Evolutionary conservation across 2,113 vertebrate species (phyloP), one percentile per base, ranked within the genome.

Genomic region (Hypocryptadius cinnamomeus): DNA sequence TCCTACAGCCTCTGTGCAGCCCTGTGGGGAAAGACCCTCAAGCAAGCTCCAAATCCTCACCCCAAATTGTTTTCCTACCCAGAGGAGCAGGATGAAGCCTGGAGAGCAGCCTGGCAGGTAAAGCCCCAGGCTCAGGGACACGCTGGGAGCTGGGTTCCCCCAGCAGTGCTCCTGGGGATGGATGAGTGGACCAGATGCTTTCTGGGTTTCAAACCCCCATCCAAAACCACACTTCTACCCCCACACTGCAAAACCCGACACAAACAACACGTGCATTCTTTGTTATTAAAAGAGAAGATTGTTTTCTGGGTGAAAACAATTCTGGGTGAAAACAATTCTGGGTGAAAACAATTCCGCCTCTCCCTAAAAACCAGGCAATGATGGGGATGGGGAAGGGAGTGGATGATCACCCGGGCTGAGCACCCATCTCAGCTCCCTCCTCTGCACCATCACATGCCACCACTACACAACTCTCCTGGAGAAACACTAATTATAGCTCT

Each of bases 401-500:
- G 1, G 50, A 78, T 48, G 51, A 77, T 68, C 53, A 17, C 20
- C 4, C 0, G 8, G 30, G 37, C 60, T 11, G 9, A 87, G 51
- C 27, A 44, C 63, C 35, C 61, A 16, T 40, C 63, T 74, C 9
- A 0, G 47, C 73, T 89, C 57, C 70, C 73, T 91, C 61, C 70
- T 54, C 92, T 60, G 61, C 48, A 40, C 12, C 70, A 44, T 27
- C 70, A 24, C 81, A 79, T 28, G 70, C 61, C n/a, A 87, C n/a
- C 71, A 33, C 92, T 27, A 6, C 74, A 40, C 65, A 66, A 8
- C 50, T 6, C 70, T 74, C 66, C 92, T 27, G 61, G 31, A 89
- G 87, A 68, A 93, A 42, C 60, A 20, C 56, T 89, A 93, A 90
- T 91, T 94, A 87, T 19, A 91, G 82, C 79, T 93, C 82, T 28